Base-by-base conservation (phyloP, 2,113 vertebrate species). In the Pitta sordida region DNA sequence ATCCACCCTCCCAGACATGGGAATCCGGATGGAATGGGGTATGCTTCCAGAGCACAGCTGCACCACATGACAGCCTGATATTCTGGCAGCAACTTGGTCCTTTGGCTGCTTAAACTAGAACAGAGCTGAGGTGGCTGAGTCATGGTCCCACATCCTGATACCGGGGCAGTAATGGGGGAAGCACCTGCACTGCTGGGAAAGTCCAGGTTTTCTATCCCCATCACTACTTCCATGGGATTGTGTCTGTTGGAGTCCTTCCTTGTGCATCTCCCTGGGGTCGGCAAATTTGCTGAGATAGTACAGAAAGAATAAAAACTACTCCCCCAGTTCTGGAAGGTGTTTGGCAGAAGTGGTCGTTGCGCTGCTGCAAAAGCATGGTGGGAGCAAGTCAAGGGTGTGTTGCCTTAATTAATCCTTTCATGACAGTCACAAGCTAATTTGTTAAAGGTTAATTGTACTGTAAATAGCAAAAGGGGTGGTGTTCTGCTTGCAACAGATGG, bases 371-470 rank as follows among this genome's bases (percentile, higher is more conserved):
- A 75, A 4, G 7, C 49, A 60, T 0, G 1, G 89, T 73, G 65
- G 70, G 91, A 92, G 84, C 41, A n/a, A 91, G 44, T 46, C 39
- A 89, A 90, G 70, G 88, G 80, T 88, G 92, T 93, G 88, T 82
- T 95, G 69, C 69, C 58, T 89, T 94, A 74, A 88, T 94, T 78
- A 96, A 93, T 96, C 88, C 81, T 79, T 84, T 84, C 58, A 52
- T 79, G 74, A 91, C 70, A 84, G 74, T 94, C 83, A 68, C 39
- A 11, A 62, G 83, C 37, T 92, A 94, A 93, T 96, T 96, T 56
- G 32, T 49, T 92, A 93, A 95, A 95, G 91, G 80, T 91, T 96
- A 96, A 94, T 94, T 89, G 89, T 84, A 83, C 91, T 89, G 94
- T 91, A 95, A 94, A 89, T 89, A 93, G 91, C 74, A 91, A 76